These are phyloP conservation scores for Mya arenaria DNA, from an alignment of 1,140 invertebrate species.

Conservation along the genomic window DNA sequence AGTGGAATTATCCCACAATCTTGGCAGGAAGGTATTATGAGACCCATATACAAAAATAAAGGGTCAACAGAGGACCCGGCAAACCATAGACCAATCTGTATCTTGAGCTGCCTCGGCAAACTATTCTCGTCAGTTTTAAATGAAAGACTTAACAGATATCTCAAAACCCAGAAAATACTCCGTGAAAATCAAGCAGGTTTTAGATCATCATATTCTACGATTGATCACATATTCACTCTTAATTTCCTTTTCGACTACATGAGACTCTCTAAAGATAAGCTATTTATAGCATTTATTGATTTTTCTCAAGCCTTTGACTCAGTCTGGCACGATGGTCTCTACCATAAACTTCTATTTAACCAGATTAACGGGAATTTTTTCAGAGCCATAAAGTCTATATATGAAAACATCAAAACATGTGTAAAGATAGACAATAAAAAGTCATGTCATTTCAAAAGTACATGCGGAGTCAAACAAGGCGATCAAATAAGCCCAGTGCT, in stretches of 20 bases:
- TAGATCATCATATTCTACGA: not conserved
- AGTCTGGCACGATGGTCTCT: conserved; percentile 37
- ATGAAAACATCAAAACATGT: conserved; percentile 44
- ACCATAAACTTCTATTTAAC: conserved; percentile 30
- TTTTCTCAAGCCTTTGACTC: conserved; percentile 47
- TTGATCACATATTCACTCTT: conserved; percentile 5
- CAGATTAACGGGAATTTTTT: conserved; percentile 52
- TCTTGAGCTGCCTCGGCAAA: conserved; percentile 54
- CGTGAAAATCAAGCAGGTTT: conserved; percentile 53
- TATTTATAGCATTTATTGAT: conserved; percentile 56
- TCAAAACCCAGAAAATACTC: conserved; percentile 2
- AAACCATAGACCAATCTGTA: conserved; percentile 52
- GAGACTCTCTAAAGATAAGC: conserved; percentile 27
- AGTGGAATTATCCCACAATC: too few relatives aligned
- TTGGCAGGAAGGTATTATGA: conserved; percentile 28
- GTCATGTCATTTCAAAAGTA: conserved; percentile 10
- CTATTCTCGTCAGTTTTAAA: conserved; percentile 56
- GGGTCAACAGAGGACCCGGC: conserved; percentile 8
- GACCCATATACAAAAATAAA: conserved; percentile 56
- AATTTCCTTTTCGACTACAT: conserved; percentile 18
- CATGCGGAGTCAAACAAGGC: conserved; percentile 42
- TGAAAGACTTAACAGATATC: conserved; percentile 25
- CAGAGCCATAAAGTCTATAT: conserved; percentile 47
- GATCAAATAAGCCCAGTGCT: conserved; percentile 43
- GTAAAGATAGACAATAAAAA: conserved; percentile 15